phyloP scores from a whole-genome alignment of 92 coral and sea anemone species.

The Palythoa grandis region DNA sequence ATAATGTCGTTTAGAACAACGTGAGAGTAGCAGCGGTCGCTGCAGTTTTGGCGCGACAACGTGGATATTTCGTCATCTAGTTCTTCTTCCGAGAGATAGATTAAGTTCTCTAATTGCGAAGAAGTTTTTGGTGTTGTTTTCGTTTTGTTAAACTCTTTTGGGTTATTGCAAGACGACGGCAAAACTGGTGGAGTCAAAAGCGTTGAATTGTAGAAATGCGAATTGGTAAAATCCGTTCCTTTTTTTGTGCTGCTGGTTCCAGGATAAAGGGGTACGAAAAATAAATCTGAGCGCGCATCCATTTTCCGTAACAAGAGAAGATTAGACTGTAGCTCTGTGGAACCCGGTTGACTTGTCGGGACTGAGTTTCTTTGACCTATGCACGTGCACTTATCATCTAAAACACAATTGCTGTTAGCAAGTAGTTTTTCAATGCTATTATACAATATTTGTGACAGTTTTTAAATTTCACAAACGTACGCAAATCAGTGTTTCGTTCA shows the following conservation, averaged over 20 bases:
- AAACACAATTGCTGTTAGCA: background rate
- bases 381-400: conserved; percentile 28
- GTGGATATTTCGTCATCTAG: conserved; percentile 56
- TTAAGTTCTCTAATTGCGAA: conserved; percentile 10
- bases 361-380: conserved; percentile 8
- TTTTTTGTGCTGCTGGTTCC: conserved; percentile 24
- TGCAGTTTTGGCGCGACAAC: conserved; percentile 51
- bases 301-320: background rate
- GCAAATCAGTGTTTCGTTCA: background rate
- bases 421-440: conserved; percentile 5
- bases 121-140: background rate
- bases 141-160: background rate
- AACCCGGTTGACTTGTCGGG: background rate
- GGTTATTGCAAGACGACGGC: conserved; percentile 26
- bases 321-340: background rate
- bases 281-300: background rate
- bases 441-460: background rate
- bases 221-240: conserved; percentile 35
- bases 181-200: conserved; percentile 80
- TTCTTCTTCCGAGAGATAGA: conserved; percentile 51
- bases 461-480: background rate
- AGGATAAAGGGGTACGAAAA: background rate
- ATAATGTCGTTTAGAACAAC: conserved; percentile 85
- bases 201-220: conserved; percentile 42
- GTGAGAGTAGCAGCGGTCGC: conserved; percentile 58